These are phyloP conservation scores for Andrena marginata DNA, from an alignment of 2,888 invertebrate species.

Conservation along the genomic window DNA sequence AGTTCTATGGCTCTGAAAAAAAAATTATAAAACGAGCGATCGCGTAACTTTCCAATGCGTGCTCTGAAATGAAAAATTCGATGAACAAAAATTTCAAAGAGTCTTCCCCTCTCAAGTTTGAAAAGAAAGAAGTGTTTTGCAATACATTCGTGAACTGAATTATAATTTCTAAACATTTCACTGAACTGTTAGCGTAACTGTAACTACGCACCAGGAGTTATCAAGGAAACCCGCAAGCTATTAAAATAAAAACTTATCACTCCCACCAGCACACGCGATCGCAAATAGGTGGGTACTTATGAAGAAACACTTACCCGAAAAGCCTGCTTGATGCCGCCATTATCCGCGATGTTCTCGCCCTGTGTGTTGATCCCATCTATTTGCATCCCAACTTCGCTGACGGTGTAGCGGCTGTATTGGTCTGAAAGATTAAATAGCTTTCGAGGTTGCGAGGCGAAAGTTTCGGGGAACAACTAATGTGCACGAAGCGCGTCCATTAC, in stretches of 20 bases:
- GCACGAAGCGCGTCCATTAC: conserved; percentile 72
- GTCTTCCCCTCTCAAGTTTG: background rate
- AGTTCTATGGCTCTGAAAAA: too few relatives aligned
- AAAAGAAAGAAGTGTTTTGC: background rate
- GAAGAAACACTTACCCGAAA: conserved; percentile 86
- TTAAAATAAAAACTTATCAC: background rate
- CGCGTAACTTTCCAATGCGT: too few relatives aligned
- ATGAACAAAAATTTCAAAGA: too few relatives aligned
- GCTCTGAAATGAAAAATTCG: too few relatives aligned
- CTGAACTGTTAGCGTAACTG: background rate
- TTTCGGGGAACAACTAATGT: background rate
- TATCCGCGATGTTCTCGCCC: conserved; percentile 98
- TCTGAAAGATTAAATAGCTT: conserved; percentile 84
- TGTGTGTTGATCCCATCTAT: conserved; percentile 92
- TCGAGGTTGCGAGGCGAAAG: background rate
- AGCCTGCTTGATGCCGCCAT: conserved; percentile 97
- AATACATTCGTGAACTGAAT: background rate
- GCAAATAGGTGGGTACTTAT: too few relatives aligned
- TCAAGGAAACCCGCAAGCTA: background rate
- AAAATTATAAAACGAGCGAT: too few relatives aligned
- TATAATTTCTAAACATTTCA: background rate
- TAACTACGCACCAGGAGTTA: background rate
- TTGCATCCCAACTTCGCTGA: conserved; percentile 92
- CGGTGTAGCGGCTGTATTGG: conserved; percentile 93
- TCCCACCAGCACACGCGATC: too few relatives aligned